These are phyloP conservation scores for Xestia c-nigrum DNA, from an alignment of 2,888 invertebrate genomes.

Conservation along the genomic window DNA sequence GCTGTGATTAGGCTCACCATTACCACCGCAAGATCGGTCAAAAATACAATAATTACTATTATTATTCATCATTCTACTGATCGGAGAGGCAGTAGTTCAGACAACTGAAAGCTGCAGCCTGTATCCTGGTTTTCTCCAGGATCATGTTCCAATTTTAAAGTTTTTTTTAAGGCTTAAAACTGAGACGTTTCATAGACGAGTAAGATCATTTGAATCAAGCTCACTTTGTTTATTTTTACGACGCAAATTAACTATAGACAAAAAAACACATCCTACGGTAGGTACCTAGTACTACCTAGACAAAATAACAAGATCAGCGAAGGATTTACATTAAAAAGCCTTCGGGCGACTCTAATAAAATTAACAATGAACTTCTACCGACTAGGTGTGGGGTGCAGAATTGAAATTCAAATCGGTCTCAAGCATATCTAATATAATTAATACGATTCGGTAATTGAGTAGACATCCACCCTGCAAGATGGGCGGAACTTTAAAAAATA, in stretches of 20 bases:
- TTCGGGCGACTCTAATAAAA: slow-evolving; percentile 83
- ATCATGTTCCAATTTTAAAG: not conserved
- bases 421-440: slow-evolving; percentile 87
- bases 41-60: not conserved
- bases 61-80: too few relatives aligned
- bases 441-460: slow-evolving; percentile 85
- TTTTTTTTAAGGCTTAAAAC: not conserved
- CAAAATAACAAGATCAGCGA: slow-evolving; percentile 65
- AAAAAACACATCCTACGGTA: slow-evolving; percentile 10
- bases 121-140: too few relatives aligned
- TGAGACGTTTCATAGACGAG: not conserved
- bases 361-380: slow-evolving; percentile 84
- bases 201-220: not conserved
- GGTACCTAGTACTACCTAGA: slow-evolving; percentile 14
- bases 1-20: not conserved
- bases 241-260: slow-evolving; percentile 16
- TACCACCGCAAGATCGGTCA: not conserved
- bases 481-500: slow-evolving; percentile 66
- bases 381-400: slow-evolving; percentile 79
- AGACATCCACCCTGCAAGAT: slow-evolving; percentile 78
- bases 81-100: too few relatives aligned
- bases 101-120: too few relatives aligned
- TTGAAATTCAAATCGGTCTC: slow-evolving; percentile 89
- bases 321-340: slow-evolving; percentile 84
- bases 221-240: slow-evolving; percentile 6